Evolutionary conservation across 2,888 invertebrate species (phyloP), one percentile per base, ranked within the genome.

Genomic region (Leptopilina syphax): DNA sequence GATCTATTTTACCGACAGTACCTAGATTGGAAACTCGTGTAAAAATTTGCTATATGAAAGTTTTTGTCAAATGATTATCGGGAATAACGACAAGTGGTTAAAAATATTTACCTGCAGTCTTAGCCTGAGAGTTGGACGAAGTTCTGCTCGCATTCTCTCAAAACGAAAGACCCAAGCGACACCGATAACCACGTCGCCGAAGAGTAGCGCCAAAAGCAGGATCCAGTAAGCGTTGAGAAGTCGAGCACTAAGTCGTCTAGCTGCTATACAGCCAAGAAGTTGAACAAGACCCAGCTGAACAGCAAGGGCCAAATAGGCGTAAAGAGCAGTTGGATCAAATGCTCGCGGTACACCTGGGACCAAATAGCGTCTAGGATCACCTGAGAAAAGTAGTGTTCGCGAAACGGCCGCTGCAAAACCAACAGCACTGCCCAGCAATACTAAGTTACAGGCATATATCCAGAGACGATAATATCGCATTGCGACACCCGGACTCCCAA

Each of bases 391-490:
- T 80, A 96, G 93, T 73, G 95, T 95, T 89, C 95, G 94, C 78
- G 95, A 95, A 85, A 96, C 96, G 86, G 96, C 96, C 85, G 95
- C 95, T 89, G 95, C 95, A 92, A 97, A 96, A 82, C 96, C 96
- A 86, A 97, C 93, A 90, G 96, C 96, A 91, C 96, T 96, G 88
- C 96, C 95, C 92, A 97, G 94, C 92, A 97, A 94, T 89, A 96
- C 97, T 93, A 96, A 95, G 94, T 97, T 97, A 95, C 97, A 97
- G 92, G 96, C 96, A 94, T 97, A 97, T 92, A 97, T 97, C 97
- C 97, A 97, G 92, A 97, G 95, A 93, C 97, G 96, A 93, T 96
- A 96, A 94, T 96, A 96, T 94, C 96, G 94, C 95, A 94, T 95
- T 90, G 94, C 93, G 91, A 94, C 94, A 92, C 94, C 94, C 93